Conservation (phyloP, 2,797 vertebrate genomes). For the Scolopax bukidnonensis region DNA sequence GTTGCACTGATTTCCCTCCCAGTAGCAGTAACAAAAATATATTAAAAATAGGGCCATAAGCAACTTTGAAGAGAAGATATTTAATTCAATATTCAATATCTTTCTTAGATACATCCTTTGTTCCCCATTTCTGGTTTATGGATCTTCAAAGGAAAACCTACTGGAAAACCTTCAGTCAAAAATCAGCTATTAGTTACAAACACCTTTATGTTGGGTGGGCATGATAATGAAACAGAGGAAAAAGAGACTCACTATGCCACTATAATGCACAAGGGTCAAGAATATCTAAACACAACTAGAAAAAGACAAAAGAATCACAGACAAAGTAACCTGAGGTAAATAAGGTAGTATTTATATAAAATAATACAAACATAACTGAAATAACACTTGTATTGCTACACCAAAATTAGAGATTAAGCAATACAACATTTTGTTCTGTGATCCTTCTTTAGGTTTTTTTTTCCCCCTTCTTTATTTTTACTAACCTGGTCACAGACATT, state of each 20-base stretch:
- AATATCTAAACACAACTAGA: conserved; percentile 79
- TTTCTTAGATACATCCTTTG: neutral
- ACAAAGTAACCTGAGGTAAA: conserved; percentile 74
- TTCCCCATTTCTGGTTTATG: neutral
- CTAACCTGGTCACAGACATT: conserved; percentile 99
- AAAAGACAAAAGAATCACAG: conserved; percentile 84
- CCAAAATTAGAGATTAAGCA: conserved; percentile 59
- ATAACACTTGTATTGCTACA: conserved; percentile 46
- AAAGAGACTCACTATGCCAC: conserved; percentile 69
- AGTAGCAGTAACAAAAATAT: neutral
- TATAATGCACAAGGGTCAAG: conserved; percentile 65
- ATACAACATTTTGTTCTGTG: conserved; percentile 81
- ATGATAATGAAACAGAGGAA: conserved; percentile 71
- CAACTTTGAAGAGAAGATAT: neutral
- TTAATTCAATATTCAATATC: neutral
- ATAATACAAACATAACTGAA: conserved; percentile 50
- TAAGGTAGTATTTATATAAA: conserved; percentile 50
- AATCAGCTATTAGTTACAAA: conserved; percentile 60
- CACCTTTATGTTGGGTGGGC: conserved; percentile 58
- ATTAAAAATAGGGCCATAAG: neutral
- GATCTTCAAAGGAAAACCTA: neutral
- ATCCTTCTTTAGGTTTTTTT: conserved; percentile 77
- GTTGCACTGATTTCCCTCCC: neutral
- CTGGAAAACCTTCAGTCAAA: neutral
- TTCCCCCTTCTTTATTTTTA: conserved; percentile 80